Percentiles rank a stretch among this genome's conserved stretches.
phyloP scores from a whole-genome alignment of 2,888 invertebrate genomes.

The Poecilobothrus nobilitatus region DNA sequence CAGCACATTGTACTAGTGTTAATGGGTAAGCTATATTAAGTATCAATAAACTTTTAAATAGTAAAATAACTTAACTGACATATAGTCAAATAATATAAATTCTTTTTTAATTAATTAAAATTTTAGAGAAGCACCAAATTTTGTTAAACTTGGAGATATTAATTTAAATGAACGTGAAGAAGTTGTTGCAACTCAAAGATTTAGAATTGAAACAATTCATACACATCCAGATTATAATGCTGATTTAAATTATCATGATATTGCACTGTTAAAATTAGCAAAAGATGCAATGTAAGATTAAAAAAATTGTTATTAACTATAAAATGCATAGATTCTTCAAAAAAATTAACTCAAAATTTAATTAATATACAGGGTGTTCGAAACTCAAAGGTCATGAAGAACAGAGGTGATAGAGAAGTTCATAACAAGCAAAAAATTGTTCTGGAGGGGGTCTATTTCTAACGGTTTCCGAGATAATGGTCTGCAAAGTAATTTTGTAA shows the following conservation, averaged over 20 bases:
- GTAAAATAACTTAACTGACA: not conserved
- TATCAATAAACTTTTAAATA: not conserved
- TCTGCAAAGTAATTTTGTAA: no score
- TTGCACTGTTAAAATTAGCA: conserved; percentile 43
- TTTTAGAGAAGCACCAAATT: conserved; percentile 20
- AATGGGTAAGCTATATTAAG: conserved; percentile 29
- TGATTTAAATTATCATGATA: conserved; percentile 46
- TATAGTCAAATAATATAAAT: no score
- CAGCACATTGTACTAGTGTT: conserved; percentile 37
- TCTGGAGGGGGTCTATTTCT: no score
- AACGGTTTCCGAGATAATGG: no score
- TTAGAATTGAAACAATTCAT: conserved; percentile 32
- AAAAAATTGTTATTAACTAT: not conserved
- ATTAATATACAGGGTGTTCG: no score
- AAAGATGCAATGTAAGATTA: conserved; percentile 23
- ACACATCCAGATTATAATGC: conserved; percentile 42
- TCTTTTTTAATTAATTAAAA: conserved; percentile 9
- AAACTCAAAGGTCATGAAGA: no score
- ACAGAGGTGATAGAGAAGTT: no score
- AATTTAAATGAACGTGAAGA: conserved; percentile 23
- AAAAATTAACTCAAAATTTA: no score
- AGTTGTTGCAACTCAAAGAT: conserved; percentile 32
- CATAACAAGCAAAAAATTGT: no score
- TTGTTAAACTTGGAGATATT: conserved; percentile 30
- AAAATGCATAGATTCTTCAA: not conserved